Evolutionary conservation across 2,113 vertebrate species (phyloP).

Genomic region (Psittacula cyanocephala): DNA sequence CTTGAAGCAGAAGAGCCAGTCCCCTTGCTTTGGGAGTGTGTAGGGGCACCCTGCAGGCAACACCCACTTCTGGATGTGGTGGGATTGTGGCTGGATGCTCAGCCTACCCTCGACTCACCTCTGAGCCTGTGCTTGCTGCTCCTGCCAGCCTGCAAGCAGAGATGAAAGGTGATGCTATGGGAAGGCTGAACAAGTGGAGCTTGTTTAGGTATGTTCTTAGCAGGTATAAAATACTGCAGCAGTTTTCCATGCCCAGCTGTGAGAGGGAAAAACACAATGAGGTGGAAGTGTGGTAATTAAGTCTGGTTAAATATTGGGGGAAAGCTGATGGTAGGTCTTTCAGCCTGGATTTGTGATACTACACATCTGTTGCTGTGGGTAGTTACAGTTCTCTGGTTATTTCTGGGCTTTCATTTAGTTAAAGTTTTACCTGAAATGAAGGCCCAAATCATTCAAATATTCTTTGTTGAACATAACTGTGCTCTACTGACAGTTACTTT

Average conservation of each 20-base stretch:
- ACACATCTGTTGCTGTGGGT: accelerated
- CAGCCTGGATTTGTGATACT: neutral
- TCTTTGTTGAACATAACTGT: neutral
- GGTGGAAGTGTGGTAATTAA: neutral
- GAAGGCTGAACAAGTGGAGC: neutral
- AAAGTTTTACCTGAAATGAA: neutral
- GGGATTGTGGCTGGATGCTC: neutral
- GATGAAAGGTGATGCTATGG: neutral
- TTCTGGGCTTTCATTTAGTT: neutral
- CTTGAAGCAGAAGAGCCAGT: neutral
- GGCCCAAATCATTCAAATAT: neutral
- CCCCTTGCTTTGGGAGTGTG: neutral
- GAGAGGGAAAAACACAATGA: neutral
- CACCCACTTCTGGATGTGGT: accelerated
- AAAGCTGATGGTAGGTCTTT: neutral
- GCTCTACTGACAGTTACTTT: neutral
- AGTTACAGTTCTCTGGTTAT: neutral
- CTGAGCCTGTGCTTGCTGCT: neutral
- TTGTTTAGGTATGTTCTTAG: neutral
- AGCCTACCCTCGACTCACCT: accelerated
- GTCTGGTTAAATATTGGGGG: neutral
- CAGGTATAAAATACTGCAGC: neutral
- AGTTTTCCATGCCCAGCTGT: neutral
- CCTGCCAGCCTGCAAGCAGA: neutral
- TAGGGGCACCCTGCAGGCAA: accelerated